phyloP scores from a whole-genome alignment of 53 echinoderm and acorn worm genomes.

The Holothuria leucospilota region DNA sequence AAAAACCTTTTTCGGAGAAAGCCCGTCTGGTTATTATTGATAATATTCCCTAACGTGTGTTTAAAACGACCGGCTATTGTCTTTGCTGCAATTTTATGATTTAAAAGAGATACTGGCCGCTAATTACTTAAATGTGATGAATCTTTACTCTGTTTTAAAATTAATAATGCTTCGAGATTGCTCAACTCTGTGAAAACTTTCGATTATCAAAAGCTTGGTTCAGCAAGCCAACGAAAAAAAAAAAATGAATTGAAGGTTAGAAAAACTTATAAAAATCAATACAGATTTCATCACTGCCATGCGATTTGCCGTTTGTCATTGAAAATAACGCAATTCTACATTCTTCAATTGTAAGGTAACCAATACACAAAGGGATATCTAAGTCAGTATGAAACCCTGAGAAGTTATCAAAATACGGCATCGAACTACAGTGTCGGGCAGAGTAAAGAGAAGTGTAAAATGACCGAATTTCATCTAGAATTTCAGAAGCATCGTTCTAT shows the following conservation, averaged over 20 bases:
- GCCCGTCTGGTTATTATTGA: too few species aligned
- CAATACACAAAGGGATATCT: background rate
- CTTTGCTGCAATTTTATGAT: conserved; percentile 12
- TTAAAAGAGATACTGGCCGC: background rate
- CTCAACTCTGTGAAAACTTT: background rate
- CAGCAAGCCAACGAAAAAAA: too few species aligned
- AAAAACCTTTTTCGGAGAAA: conserved; percentile 38
- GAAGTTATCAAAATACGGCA: too few species aligned
- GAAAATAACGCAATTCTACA: background rate
- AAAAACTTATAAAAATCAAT: background rate
- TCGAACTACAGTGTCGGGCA: too few species aligned
- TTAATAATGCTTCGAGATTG: conserved; percentile 13
- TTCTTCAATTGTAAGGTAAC: conserved; percentile 5
- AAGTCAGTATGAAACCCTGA: too few species aligned
- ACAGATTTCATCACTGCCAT: background rate
- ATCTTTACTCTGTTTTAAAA: conserved; percentile 12
- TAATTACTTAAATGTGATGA: background rate
- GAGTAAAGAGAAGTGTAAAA: too few species aligned
- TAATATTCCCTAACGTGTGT: background rate
- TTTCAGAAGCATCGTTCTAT: too few species aligned
- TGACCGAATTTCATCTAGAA: too few species aligned
- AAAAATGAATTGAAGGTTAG: too few species aligned
- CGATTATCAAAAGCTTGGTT: too few species aligned
- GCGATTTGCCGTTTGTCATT: conserved; percentile 1
- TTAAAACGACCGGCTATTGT: too few species aligned